Evolutionary conservation across 2,797 vertebrate genomes (phyloP).

Genomic region (Protosalanx chinensis): DNA sequence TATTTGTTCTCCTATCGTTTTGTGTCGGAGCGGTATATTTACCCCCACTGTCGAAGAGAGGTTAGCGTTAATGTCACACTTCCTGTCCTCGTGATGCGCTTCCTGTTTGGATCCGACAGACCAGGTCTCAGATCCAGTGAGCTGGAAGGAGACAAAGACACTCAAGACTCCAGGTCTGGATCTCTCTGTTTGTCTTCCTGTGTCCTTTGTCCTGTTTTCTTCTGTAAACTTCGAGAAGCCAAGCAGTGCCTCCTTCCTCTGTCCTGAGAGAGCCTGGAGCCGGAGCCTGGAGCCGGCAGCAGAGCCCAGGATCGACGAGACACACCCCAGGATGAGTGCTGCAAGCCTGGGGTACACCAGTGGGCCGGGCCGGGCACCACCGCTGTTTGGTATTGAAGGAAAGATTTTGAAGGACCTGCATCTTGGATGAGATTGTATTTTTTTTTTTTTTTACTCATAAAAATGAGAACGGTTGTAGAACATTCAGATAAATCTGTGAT

Average conservation of each 20-base stretch:
- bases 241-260: conserved; percentile 22
- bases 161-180: too few species aligned
- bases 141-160: too few species aligned
- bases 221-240: conserved; percentile 25
- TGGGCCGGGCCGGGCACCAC: not conserved
- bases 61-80: too few species aligned
- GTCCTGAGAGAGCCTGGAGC: conserved; percentile 1
- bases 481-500: too few species aligned
- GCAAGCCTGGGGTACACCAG: not conserved
- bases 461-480: too few species aligned
- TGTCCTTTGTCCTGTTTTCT: conserved; percentile 18
- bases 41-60: not conserved
- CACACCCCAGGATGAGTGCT: too few species aligned
- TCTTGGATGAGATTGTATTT: not conserved
- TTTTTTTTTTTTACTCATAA: conserved; percentile 13
- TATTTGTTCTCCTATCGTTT: conserved; percentile 43
- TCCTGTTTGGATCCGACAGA: not conserved
- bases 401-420: conserved; percentile 50
- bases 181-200: not conserved
- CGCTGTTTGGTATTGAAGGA: conserved; percentile 49
- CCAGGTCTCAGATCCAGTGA: not conserved
- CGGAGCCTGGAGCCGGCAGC: conserved; percentile 25
- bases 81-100: not conserved
- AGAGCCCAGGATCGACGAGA: too few species aligned
- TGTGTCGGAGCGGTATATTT: conserved; percentile 39